A percentile compares a stretch with the other conserved stretches of the same genome.
These are phyloP conservation scores for Apeltes quadracus DNA, from an alignment of 2,113 vertebrate species.

Conservation along the genomic window DNA sequence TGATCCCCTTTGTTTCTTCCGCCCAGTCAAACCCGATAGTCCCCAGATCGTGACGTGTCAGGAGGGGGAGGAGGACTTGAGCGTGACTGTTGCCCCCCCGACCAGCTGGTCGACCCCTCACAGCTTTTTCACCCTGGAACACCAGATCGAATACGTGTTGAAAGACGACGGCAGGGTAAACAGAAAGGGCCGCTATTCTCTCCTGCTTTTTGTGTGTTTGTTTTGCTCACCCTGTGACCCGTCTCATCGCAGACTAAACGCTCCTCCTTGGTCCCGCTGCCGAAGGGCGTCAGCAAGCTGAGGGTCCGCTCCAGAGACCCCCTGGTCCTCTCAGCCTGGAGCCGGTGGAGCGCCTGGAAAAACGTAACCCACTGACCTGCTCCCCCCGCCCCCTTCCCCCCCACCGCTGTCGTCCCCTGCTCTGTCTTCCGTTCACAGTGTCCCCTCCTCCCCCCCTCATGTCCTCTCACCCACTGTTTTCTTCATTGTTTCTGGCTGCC, in stretches of 20 bases:
- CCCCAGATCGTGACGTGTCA: conserved; percentile 52
- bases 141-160: conserved; percentile 73
- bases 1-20: conserved; percentile 4
- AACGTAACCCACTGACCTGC: conserved; percentile 73
- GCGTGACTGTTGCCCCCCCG: conserved; percentile 67
- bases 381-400: neutral
- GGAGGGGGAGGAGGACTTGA: conserved; percentile 28
- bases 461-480: conserved; percentile 3
- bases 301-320: conserved; percentile 78
- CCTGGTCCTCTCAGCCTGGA: conserved; percentile 75
- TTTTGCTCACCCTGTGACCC: conserved; percentile 18
- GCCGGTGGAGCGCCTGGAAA: conserved; percentile 79
- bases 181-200: neutral
- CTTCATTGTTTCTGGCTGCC: conserved; percentile 9
- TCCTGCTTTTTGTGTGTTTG: neutral
- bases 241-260: conserved; percentile 23
- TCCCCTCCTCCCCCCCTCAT: neutral
- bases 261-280: conserved; percentile 47
- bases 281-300: conserved; percentile 61
- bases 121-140: conserved; percentile 80
- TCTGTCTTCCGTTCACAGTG: conserved; percentile 14
- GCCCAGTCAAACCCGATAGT: conserved; percentile 69
- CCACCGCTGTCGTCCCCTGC: conserved; percentile 23
- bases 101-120: conserved; percentile 75
- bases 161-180: conserved; percentile 71